Percentiles rank a stretch among this genome's conserved stretches.
These are phyloP conservation scores for Panthera tigris DNA, from an alignment of 2,113 vertebrate genomes.

Conservation along the genomic window DNA sequence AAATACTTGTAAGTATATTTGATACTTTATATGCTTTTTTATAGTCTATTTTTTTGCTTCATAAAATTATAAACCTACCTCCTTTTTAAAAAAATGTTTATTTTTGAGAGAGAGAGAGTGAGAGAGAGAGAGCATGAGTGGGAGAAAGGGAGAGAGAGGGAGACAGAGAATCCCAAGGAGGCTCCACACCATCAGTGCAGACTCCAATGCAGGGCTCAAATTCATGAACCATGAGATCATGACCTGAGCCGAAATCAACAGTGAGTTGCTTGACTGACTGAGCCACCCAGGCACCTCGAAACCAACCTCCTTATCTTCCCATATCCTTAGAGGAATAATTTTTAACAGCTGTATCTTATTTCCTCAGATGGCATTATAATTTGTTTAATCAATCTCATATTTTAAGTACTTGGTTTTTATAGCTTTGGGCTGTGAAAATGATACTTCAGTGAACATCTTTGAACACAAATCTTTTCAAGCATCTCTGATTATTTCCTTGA, in stretches of 20 bases:
- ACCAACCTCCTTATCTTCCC: background rate
- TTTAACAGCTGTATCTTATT: background rate
- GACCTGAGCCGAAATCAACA: too few relatives aligned
- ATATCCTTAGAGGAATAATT: background rate
- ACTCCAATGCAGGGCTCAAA: too few relatives aligned
- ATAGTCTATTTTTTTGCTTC: background rate
- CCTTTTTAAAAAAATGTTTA: background rate
- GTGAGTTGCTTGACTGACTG: too few relatives aligned
- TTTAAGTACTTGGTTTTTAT: background rate
- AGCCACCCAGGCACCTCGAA: background rate
- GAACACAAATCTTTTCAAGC: background rate
- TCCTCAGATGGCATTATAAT: background rate
- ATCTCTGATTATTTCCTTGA: slow-evolving; percentile 28
- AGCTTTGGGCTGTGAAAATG: background rate
- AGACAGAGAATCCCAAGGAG: too few relatives aligned
- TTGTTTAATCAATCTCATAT: background rate
- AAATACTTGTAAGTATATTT: background rate
- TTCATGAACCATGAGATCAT: too few relatives aligned
- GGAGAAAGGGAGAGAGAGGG: too few relatives aligned
- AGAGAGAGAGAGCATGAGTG: too few relatives aligned
- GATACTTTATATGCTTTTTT: background rate
- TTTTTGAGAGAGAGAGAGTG: too few relatives aligned
- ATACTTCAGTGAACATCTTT: background rate
- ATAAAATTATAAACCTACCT: background rate
- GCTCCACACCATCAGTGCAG: too few relatives aligned